These are phyloP conservation scores for Gymnosoma rotundatum DNA, from an alignment of 2,888 invertebrate species.

Conservation along the genomic window DNA sequence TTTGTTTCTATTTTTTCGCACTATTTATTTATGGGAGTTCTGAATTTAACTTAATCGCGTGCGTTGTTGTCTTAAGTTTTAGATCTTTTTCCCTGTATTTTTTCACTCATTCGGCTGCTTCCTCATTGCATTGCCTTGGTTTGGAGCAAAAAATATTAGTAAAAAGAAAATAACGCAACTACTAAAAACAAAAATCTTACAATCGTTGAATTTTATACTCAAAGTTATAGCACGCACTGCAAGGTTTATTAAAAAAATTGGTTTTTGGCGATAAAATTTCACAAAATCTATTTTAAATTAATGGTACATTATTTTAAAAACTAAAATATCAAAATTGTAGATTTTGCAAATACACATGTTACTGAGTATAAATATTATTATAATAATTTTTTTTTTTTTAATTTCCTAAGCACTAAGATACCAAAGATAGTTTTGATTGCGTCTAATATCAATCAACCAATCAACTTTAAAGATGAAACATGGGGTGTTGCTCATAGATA, in stretches of 20 bases:
- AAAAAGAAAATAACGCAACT: background rate
- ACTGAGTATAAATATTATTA: background rate
- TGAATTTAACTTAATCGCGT: slow-evolving; percentile 58
- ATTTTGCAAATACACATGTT: background rate
- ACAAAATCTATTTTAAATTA: slow-evolving; percentile 58
- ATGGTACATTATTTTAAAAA: slow-evolving; percentile 23
- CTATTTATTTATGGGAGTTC: slow-evolving; percentile 14
- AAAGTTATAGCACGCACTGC: slow-evolving; percentile 53
- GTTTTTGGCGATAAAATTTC: background rate
- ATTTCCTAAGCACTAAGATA: too few species aligned
- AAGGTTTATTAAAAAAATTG: slow-evolving; percentile 35
- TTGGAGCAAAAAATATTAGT: background rate
- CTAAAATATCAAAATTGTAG: background rate
- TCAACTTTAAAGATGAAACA: too few species aligned
- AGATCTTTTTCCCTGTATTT: slow-evolving; percentile 11
- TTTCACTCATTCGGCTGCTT: slow-evolving; percentile 57
- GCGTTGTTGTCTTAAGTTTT: slow-evolving; percentile 28
- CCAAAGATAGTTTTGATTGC: too few species aligned
- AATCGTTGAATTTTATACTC: slow-evolving; percentile 10
- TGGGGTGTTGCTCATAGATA: too few species aligned
- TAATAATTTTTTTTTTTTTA: too few species aligned
- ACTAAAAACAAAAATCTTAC: slow-evolving; percentile 12
- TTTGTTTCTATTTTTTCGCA: background rate
- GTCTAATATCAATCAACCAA: too few species aligned
- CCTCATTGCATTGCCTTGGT: slow-evolving; percentile 56